These are phyloP conservation scores for Loripinus fragilis DNA, from an alignment of 2,888 invertebrate genomes.

Conservation along the genomic window DNA sequence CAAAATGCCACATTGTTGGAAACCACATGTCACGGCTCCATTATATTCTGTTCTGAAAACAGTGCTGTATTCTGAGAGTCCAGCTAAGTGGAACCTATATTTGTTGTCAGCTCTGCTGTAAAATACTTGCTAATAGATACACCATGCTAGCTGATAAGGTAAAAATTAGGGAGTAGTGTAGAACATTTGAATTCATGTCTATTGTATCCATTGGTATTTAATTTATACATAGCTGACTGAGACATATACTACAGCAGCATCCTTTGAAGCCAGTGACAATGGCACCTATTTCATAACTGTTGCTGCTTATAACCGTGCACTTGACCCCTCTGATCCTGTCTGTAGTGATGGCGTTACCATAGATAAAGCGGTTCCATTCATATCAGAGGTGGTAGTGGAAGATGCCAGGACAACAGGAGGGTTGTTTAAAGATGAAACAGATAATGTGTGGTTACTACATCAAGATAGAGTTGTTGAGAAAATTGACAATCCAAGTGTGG, in stretches of 20 bases:
- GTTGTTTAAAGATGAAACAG: slow-evolving; percentile 47
- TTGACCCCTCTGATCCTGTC: slow-evolving; percentile 65
- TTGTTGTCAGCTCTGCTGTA: too few relatives aligned
- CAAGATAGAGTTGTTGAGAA: slow-evolving; percentile 44
- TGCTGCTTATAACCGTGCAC: slow-evolving; percentile 70
- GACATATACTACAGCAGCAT: slow-evolving; percentile 49
- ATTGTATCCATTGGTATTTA: too few relatives aligned
- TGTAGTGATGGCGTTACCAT: slow-evolving; percentile 73
- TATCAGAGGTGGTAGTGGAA: slow-evolving; percentile 48
- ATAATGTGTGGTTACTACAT: slow-evolving; percentile 52
- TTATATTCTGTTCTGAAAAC: too few relatives aligned
- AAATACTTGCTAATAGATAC: too few relatives aligned
- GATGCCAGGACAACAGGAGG: slow-evolving; percentile 55
- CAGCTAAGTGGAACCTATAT: too few relatives aligned
- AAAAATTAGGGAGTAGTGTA: too few relatives aligned
- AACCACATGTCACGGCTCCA: too few relatives aligned
- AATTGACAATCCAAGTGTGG: slow-evolving; percentile 32
- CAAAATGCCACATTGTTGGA: too few relatives aligned
- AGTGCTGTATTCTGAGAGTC: too few relatives aligned
- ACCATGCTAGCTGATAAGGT: too few relatives aligned
- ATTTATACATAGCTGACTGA: slow-evolving; percentile 49
- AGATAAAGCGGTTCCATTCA: slow-evolving; percentile 44
- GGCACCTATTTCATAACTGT: slow-evolving; percentile 68
- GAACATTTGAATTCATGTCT: too few relatives aligned
- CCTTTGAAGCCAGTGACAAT: slow-evolving; percentile 45